Evolutionary conservation across 92 coral and sea anemone species (phyloP).

Genomic region (Palythoa grandiflora): DNA sequence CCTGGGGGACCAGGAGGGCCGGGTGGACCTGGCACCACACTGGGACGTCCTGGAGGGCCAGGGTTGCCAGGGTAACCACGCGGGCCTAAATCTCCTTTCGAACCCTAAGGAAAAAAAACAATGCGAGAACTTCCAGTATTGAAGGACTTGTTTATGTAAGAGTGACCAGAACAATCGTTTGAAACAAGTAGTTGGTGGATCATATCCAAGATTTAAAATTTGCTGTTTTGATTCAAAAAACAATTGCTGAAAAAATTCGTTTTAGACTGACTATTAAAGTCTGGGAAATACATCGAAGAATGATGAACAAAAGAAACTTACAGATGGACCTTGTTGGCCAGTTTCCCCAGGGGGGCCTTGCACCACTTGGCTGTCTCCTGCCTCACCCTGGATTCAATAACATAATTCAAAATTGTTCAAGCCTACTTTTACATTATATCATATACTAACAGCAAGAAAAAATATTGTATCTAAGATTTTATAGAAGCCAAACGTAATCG

Average conservation of each 20-base stretch:
- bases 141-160: not conserved
- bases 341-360: not conserved
- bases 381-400: conserved; percentile 6
- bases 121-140: not conserved
- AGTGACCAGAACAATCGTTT: not conserved
- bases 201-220: no score
- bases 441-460: not conserved
- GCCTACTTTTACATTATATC: not conserved
- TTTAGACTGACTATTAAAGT: no score
- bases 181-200: no score
- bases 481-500: not conserved
- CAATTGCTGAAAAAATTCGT: no score
- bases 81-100: conserved; percentile 17
- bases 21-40: conserved; percentile 47
- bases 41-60: conserved; percentile 41
- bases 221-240: no score
- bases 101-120: not conserved
- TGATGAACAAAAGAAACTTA: not conserved
- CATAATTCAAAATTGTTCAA: not conserved
- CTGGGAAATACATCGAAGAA: no score
- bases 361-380: not conserved
- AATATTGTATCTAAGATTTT: no score
- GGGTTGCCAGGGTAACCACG: conserved; percentile 27
- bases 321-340: not conserved
- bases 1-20: conserved; percentile 49